Conservation (phyloP, 2,113 vertebrate species). For the Panthera tigris region DNA sequence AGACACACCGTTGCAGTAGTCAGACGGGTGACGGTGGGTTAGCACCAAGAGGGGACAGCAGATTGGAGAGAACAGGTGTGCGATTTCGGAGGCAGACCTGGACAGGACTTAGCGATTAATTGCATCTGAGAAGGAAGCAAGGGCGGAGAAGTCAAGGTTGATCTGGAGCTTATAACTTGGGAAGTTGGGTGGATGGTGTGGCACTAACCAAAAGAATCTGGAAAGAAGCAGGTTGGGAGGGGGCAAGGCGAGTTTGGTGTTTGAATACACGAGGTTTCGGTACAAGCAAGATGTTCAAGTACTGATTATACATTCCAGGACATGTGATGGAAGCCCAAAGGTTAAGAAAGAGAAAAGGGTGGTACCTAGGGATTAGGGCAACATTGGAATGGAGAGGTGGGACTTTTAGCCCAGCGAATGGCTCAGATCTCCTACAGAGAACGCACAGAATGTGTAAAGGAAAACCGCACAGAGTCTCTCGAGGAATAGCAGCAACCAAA, state of each 20-base stretch:
- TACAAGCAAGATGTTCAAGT: background rate
- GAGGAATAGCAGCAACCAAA: background rate
- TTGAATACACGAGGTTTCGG: background rate
- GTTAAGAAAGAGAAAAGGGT: background rate
- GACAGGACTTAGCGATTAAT: background rate
- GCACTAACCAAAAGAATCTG: background rate
- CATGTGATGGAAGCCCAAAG: background rate
- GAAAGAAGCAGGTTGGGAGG: background rate
- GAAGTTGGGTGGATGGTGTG: background rate
- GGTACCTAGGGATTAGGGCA: background rate
- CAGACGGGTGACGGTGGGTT: background rate
- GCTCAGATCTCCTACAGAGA: background rate
- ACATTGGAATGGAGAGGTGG: rapidly evolving
- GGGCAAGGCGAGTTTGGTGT: background rate
- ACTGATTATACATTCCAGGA: background rate
- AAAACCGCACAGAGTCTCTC: background rate
- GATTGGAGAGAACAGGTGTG: background rate
- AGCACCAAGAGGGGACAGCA: background rate
- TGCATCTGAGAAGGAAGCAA: background rate
- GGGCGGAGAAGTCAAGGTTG: background rate
- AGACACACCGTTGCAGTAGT: background rate
- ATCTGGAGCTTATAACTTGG: background rate
- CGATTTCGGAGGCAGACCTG: background rate
- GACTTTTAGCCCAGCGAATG: background rate
- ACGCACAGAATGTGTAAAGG: background rate